A percentile compares a stretch with the other conserved stretches of the same genome.
Conservation (phyloP, 2,797 vertebrate species). For the Lepilemur ruficaudatus region DNA sequence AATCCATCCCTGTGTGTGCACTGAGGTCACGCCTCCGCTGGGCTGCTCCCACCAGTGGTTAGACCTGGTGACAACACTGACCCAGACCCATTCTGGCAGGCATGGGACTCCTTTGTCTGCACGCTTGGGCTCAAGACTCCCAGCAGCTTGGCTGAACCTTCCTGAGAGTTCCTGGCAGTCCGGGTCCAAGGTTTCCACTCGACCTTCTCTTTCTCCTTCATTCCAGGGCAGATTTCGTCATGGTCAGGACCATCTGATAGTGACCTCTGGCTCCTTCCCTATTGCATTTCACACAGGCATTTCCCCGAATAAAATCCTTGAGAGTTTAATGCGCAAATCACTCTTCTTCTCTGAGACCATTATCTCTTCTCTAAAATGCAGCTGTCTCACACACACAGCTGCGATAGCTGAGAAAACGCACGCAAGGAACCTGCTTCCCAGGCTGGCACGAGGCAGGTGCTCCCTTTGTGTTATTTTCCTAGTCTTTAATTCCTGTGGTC, state of each 20-base stretch:
- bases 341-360: neutral
- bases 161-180: neutral
- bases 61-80: neutral
- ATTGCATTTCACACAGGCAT: neutral
- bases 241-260: neutral
- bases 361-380: neutral
- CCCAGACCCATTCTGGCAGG: neutral
- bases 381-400: neutral
- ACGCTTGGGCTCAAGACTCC: neutral
- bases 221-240: neutral
- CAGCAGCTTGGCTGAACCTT: neutral
- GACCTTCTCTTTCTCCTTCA: neutral
- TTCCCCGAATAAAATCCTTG: neutral
- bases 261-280: neutral
- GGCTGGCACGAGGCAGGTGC: accelerated
- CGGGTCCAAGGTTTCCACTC: neutral
- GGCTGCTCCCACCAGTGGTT: neutral
- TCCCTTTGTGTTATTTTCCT: neutral
- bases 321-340: too few relatives aligned
- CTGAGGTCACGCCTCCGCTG: neutral
- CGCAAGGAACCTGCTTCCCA: neutral
- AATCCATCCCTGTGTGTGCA: neutral
- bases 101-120: neutral
- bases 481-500: neutral
- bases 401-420: neutral